Evolutionary conservation across 1,140 invertebrate species (phyloP), one percentile per base, ranked within the genome.

Genomic region (Delia radicum): DNA sequence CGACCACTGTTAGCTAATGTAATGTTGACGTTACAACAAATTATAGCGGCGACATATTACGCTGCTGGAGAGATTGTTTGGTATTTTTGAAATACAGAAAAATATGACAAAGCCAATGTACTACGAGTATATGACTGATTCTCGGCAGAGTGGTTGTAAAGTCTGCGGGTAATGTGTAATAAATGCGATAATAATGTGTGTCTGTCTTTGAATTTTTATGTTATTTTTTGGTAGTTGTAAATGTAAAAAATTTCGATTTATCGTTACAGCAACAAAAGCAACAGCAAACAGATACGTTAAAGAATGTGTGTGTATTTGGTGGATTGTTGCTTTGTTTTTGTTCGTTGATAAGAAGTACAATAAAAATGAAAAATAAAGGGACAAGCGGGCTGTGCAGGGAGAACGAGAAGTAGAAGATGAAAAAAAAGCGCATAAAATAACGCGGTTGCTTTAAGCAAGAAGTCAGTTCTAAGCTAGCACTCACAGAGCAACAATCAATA

Each of bases 131-230:
- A 55, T 55, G 48, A 55, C 48, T 55, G 24, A 55, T 8, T 18
- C 48, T n/a, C n/a, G n/a, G n/a, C n/a, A n/a, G n/a, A n/a, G n/a
- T n/a, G n/a, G n/a, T n/a, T n/a, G n/a, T n/a, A n/a, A 69, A 69
- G 65, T 69, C 65, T 69, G 65, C 65, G 65, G 65, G 29, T 69
- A 69, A 69, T 69, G 65, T 69, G 65, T 69, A 69, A 69, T 69
- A 69, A 69, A 69, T 69, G 65, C 65, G 31, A 69, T 69, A 69
- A 69, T 69, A 69, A 69, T 69, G 65, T 18, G 29, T 67, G 63
- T 67, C 28, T 31, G 63, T 67, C 63, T 67, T n/a, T 69, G 65
- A 65, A n/a, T 65, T 65, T 55, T 55, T 55, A 55, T 55, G n/a
- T n/a, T 18, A 7, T 55, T 55, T 55, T 21, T 21, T 55, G 48